These are phyloP conservation scores for Bombus soroeensis DNA, from an alignment of 1,140 invertebrate genomes.

Conservation along the genomic window DNA sequence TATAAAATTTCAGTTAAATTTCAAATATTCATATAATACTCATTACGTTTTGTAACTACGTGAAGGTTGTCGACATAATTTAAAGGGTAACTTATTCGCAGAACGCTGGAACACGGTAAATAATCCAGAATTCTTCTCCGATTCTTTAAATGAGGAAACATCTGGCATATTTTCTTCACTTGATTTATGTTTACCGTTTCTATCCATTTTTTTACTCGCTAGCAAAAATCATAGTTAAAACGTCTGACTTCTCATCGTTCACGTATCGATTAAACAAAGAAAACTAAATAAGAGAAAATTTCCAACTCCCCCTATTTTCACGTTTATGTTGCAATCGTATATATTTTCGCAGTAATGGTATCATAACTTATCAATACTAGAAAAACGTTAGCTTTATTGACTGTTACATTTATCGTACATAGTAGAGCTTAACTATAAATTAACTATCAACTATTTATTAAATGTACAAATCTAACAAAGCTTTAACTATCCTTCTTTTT, in stretches of 20 bases:
- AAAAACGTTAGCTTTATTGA: not conserved
- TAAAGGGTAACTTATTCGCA: not conserved
- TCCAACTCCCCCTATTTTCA: not conserved
- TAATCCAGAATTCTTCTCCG: not conserved
- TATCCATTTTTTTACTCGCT: not conserved
- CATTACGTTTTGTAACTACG: conserved; percentile 21
- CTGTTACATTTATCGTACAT: not conserved
- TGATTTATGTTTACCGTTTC: not conserved
- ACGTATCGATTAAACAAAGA: conserved; percentile 41
- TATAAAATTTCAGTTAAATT: no score
- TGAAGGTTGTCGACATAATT: conserved; percentile 23
- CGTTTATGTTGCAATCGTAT: not conserved
- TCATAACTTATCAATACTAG: not conserved
- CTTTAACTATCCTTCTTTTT: not conserved
- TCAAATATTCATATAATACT: no score
- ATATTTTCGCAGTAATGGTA: not conserved
- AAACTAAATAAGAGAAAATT: not conserved
- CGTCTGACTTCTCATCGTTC: not conserved
- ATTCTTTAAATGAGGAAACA: not conserved
- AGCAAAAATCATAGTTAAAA: not conserved
- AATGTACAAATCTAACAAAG: not conserved
- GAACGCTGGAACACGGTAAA: no score
- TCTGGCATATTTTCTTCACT: not conserved
- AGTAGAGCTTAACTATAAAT: not conserved
- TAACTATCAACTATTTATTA: not conserved